Percentiles rank a stretch among this genome's conserved stretches.
These are phyloP conservation scores for Acanthurus leucopareius DNA, from an alignment of 2,797 vertebrate genomes.

Conservation along the genomic window DNA sequence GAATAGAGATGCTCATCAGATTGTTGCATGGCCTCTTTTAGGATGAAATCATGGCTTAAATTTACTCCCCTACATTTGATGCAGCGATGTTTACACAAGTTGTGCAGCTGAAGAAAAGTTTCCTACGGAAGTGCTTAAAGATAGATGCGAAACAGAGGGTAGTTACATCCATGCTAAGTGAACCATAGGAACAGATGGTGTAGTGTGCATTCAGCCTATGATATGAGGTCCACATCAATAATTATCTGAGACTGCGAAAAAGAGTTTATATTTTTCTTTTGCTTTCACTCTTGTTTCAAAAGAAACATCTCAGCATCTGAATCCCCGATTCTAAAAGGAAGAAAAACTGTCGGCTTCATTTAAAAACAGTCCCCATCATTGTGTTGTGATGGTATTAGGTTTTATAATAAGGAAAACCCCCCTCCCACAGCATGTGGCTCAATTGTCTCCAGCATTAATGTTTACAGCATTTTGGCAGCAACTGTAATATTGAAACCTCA, in stretches of 20 bases:
- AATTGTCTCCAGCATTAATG: slow-evolving; percentile 29
- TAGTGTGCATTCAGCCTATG: background rate
- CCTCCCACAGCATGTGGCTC: background rate
- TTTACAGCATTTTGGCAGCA: background rate
- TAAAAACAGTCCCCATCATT: slow-evolving; percentile 5
- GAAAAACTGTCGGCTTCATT: background rate
- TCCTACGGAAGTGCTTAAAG: background rate
- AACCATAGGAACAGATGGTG: background rate
- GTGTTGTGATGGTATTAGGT: background rate
- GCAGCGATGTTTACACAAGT: background rate
- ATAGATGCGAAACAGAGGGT: background rate
- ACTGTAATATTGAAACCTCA: slow-evolving; percentile 32
- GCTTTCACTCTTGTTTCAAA: background rate
- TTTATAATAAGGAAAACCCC: slow-evolving; percentile 14
- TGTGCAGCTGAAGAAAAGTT: slow-evolving; percentile 12
- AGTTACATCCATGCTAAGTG: background rate
- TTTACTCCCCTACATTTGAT: slow-evolving; percentile 19
- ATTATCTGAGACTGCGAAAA: slow-evolving; percentile 28
- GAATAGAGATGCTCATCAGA: background rate
- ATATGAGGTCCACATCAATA: background rate
- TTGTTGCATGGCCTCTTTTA: background rate
- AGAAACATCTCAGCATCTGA: slow-evolving; percentile 1
- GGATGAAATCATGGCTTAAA: slow-evolving; percentile 23
- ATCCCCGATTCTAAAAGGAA: slow-evolving; percentile 6
- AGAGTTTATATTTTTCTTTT: background rate